Evolutionary conservation across 2,888 invertebrate genomes (phyloP).

Genomic region (Eurytoma californica): DNA sequence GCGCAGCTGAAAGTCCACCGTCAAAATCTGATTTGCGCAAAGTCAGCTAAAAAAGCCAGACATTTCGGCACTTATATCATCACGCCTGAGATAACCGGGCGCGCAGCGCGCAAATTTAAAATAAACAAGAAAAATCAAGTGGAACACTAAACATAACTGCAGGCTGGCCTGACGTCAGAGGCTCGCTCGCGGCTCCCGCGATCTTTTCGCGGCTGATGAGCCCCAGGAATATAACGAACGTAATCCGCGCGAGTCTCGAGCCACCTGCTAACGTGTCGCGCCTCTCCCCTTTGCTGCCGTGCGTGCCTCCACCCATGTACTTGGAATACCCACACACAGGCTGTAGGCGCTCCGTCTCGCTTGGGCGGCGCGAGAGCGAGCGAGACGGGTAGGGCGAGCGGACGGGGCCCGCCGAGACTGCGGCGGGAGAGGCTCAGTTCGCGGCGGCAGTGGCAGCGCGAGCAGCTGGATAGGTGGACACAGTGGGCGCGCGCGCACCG

Average conservation of each 20-base stretch:
- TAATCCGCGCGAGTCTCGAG: neutral
- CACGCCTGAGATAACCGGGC: no score
- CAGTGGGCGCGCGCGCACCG: neutral
- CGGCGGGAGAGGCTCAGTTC: neutral
- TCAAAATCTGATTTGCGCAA: no score
- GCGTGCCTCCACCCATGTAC: neutral
- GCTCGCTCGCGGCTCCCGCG: no score
- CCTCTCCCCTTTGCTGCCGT: neutral
- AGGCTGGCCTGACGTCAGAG: neutral
- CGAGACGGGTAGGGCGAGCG: neutral
- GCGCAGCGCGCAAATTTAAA: neutral
- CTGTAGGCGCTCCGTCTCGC: neutral
- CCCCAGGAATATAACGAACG: neutral
- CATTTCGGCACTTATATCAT: no score
- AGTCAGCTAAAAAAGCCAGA: no score
- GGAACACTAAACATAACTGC: neutral
- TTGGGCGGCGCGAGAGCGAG: neutral
- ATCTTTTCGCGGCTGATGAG: neutral
- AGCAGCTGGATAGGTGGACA: neutral
- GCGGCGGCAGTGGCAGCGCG: constrained; percentile 2
- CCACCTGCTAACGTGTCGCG: constrained; percentile 6
- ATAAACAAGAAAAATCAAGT: neutral
- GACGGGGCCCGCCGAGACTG: neutral
- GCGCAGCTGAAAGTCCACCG: no score
- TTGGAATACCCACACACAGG: neutral